Evolutionary conservation across 2,888 invertebrate species (phyloP), one percentile per base, ranked within the genome.

Genomic region (Clivina fossor): DNA sequence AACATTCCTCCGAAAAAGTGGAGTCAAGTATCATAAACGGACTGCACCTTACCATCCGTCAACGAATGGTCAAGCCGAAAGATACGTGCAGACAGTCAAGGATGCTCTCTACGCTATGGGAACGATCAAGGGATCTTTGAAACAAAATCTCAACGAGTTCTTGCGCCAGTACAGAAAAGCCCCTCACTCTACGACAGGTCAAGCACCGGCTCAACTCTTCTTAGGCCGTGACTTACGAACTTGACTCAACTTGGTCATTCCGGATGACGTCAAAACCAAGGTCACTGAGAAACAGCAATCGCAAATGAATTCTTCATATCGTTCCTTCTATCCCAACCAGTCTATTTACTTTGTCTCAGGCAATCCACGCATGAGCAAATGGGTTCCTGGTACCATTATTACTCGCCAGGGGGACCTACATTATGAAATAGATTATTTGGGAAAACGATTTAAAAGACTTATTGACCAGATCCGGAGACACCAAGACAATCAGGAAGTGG

Each of bases 11-110:
- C 15, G 40, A 37, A 22, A n/a, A 2, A 57, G 9, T 43, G 59
- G 58, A n/a, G 50, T 61, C 4, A 60, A 55, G 40, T 50, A 56
- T n/a, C 60, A 61, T 24, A 62, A 58, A 49, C 19, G 38, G 4
- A 40, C 57, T 3, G 59, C 60, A 4, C 59, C 60, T 2, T 60
- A 60, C 44, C 60, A 62, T 24, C 59, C 59, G 2, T 47, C 62
- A 2, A 60, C 59, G 2, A 61, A 61, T 46, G 57, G 57, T 4
- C 58, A 58, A 47, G 56, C 44, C 2, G 59, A 61, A 41, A 20
- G 57, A 2, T 57, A 59, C 41, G 58, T 60, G n/a, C 57, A 60
- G 49, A 58, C 57, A 5, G 26, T 59, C 11, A 60, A 59, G 26
- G 33, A 59, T 13, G 46, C 47, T 18, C 33, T 58, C 3, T 28